Conservation (phyloP, 2,113 vertebrate species). For the Hypocryptadius cinnamomeus region DNA sequence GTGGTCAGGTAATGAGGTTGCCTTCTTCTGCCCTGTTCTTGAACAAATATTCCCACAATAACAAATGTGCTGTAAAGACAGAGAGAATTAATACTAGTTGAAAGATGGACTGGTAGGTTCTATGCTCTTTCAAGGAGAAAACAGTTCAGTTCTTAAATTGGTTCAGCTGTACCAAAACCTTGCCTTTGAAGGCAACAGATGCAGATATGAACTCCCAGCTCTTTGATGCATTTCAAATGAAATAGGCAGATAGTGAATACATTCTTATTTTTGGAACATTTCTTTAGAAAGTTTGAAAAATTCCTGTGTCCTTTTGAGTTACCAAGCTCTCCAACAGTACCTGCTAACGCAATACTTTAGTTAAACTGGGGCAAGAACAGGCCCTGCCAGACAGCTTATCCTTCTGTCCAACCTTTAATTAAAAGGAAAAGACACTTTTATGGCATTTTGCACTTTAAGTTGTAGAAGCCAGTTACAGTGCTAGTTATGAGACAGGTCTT, state of each 20-base stretch:
- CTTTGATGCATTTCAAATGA: conserved; percentile 4
- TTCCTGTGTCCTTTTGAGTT: not conserved
- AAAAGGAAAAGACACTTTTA: not conserved
- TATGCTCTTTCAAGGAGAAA: not conserved
- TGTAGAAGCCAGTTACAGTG: not conserved
- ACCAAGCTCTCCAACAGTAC: not conserved
- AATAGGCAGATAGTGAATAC: not conserved
- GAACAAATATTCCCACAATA: not conserved
- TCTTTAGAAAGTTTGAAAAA: conserved; percentile 14
- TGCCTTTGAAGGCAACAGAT: not conserved
- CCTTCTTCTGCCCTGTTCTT: not conserved
- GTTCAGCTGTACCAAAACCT: not conserved
- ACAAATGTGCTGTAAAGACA: not conserved
- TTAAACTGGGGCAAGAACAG: conserved; percentile 19
- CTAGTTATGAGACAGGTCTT: not conserved
- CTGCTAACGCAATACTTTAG: not conserved
- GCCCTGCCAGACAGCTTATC: not conserved
- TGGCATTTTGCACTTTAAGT: not conserved
- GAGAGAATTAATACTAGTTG: not conserved
- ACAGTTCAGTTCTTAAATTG: not conserved
- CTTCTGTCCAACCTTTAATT: conserved; percentile 5
- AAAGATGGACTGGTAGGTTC: not conserved
- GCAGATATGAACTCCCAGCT: not conserved
- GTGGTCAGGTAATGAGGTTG: not conserved
- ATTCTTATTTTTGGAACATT: not conserved